Conservation (phyloP, 2,113 vertebrate species). For the Melanotaenia duboulayi region DNA sequence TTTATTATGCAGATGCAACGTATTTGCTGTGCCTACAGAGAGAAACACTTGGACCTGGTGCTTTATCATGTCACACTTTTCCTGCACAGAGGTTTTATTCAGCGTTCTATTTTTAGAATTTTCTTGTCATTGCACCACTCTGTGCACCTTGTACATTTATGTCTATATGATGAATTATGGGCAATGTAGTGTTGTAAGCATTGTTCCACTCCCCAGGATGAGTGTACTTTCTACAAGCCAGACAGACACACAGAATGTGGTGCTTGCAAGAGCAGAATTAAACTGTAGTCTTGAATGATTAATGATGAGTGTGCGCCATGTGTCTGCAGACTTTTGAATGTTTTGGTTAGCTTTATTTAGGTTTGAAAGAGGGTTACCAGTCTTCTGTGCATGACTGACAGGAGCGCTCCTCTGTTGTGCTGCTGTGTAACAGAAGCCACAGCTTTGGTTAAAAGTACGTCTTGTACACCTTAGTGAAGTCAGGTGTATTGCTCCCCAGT, state of each 20-base stretch:
- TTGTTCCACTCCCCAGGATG: slow-evolving; percentile 68
- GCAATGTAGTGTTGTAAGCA: slow-evolving; percentile 76
- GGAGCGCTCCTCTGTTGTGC: slow-evolving; percentile 12
- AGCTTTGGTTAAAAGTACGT: slow-evolving; percentile 41
- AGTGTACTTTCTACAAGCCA: slow-evolving; percentile 58
- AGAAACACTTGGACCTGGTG: slow-evolving; percentile 61
- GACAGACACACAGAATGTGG: slow-evolving; percentile 58
- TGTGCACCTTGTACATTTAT: slow-evolving; percentile 71
- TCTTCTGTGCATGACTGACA: slow-evolving; percentile 1
- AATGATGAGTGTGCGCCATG: slow-evolving; percentile 46
- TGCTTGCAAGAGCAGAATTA: slow-evolving; percentile 53
- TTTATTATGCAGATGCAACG: slow-evolving; percentile 45
- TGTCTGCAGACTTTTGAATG: slow-evolving; percentile 59
- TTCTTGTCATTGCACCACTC: slow-evolving; percentile 71
- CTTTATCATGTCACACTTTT: slow-evolving; percentile 69
- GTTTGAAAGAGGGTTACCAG: slow-evolving; percentile 32
- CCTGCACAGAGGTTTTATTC: slow-evolving; percentile 64
- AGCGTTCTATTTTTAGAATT: slow-evolving; percentile 73
- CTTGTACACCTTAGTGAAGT: slow-evolving; percentile 44
- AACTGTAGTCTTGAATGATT: slow-evolving; percentile 61
- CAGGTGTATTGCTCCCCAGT: slow-evolving; percentile 53
- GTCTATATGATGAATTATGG: slow-evolving; percentile 76
- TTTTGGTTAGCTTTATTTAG: slow-evolving; percentile 43
- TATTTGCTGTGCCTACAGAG: slow-evolving; percentile 38
- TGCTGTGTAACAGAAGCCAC: slow-evolving; percentile 34